Percentiles rank a stretch among this genome's conserved stretches.
These are phyloP conservation scores for Brachylomia viminalis DNA, from an alignment of 2,888 invertebrate genomes.

Conservation along the genomic window DNA sequence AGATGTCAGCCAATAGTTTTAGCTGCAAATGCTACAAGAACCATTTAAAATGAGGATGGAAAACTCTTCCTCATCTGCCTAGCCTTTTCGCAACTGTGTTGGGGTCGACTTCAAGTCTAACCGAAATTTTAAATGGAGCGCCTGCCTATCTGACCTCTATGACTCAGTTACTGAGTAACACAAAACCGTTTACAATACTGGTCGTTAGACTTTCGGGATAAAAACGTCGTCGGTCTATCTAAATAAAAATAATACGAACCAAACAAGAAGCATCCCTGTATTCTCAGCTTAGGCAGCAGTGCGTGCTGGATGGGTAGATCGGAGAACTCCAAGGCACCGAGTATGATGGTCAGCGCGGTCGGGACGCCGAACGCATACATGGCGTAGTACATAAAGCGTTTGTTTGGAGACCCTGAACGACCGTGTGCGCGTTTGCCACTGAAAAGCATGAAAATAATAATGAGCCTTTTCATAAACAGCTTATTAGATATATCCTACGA, in stretches of 20 bases:
- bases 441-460: slow-evolving; percentile 54
- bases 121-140: background rate
- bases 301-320: slow-evolving; percentile 73
- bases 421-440: slow-evolving; percentile 84
- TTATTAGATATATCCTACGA: background rate
- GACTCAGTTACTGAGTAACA: background rate
- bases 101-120: background rate
- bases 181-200: too few species aligned
- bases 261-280: slow-evolving; percentile 82
- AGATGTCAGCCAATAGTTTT: background rate
- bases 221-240: background rate
- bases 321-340: slow-evolving; percentile 81
- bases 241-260: slow-evolving; percentile 67
- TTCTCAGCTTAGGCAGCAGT: slow-evolving; percentile 76
- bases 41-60: background rate
- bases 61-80: too few species aligned
- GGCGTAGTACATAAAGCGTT: slow-evolving; percentile 80
- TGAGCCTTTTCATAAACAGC: background rate
- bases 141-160: background rate
- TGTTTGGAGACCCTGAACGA: slow-evolving; percentile 73
- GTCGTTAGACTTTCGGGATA: background rate
- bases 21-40: background rate
- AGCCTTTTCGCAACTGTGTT: background rate
- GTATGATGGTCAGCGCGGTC: slow-evolving; percentile 76
- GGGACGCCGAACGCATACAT: slow-evolving; percentile 85